Conservation (phyloP, 1,140 invertebrate species). For the Drosophila orena region DNA sequence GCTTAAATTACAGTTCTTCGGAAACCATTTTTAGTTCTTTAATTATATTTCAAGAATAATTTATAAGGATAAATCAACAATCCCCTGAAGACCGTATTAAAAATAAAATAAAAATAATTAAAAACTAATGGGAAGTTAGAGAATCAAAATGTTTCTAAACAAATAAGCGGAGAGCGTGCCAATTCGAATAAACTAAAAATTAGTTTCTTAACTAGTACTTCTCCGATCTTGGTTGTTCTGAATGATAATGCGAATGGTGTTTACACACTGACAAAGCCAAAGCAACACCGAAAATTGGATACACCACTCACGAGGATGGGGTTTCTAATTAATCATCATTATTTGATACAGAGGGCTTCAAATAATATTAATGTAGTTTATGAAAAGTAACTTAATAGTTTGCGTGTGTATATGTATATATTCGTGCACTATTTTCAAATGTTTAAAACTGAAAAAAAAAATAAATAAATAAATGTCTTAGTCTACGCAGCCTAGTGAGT, state of each 20-base stretch:
- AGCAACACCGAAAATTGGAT: constrained; percentile 19
- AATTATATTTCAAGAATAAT: too few species aligned
- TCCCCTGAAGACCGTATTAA: too few species aligned
- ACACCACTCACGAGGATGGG: constrained; percentile 38
- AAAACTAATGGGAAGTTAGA: too few species aligned
- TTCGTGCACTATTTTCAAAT: too few species aligned
- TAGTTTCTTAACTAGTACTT: not conserved
- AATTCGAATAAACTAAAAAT: not conserved
- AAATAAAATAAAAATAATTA: too few species aligned
- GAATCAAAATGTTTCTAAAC: not conserved
- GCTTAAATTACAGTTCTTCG: not conserved
- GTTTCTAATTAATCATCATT: too few species aligned
- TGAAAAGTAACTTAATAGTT: too few species aligned
- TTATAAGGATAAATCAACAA: too few species aligned
- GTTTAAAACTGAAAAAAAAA: not conserved
- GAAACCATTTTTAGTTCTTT: too few species aligned
- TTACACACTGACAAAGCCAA: constrained; percentile 16
- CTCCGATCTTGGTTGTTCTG: constrained; percentile 5
- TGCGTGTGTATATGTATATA: too few species aligned
- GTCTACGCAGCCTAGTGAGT: constrained; percentile 19
- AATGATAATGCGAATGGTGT: constrained; percentile 7
- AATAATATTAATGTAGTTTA: too few species aligned
- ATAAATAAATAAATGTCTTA: not conserved
- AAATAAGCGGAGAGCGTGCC: not conserved
- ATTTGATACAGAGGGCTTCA: too few species aligned